Base-by-base conservation (phyloP, 2,888 invertebrate genomes). In the Yponomeuta plumbellus region DNA sequence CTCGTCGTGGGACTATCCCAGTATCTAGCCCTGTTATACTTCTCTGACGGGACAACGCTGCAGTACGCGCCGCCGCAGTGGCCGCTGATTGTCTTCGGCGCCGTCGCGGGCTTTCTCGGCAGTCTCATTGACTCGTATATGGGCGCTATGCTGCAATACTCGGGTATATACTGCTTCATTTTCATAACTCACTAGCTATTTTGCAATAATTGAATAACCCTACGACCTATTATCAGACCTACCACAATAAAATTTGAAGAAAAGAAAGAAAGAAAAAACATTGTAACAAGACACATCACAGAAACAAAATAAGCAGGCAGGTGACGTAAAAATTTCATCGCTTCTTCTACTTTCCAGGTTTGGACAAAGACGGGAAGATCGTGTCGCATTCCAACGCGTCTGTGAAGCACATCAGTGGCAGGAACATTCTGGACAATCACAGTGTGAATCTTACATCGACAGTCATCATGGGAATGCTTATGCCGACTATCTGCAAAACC, bases 91-190 rank as follows among this genome's bases (percentile, higher is more conserved):
- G 65, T 95, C 0, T 89, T 94, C 72, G 97, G 95, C 11, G 94
- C 93, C 0, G 73, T 95, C 13, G 95, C 94, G 52, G 98, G 98
- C 0, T 86, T 97, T 10, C 75, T 96, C 40, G 97, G 97, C 1
- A 97, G 97, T 67, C 68, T 96, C 0, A 86, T 97, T 66, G 97
- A 98, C 83, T 97, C 97, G 0, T 68, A 96, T 40, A 85, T 98
- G 59, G 98, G 97, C 62, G 97, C 97, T 3, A 95, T 95, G 10
- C 78, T 97, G 61, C 98, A 98, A 84, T 98, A 94, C 81, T 97
- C 97, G 73, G 97, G 97, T 92, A 83, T 74, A 67, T 71, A 40
- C 34, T 13, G 44, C 44, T 52, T 17, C 17, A 17, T 13, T 34
- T 34, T 34, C 34, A 34, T 34, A 34, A 34, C 34, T 34, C 8